Evolutionary conservation across 2,888 invertebrate genomes (phyloP), one percentile per base, ranked within the genome.

Genomic region (Scotopteryx bipunctaria): DNA sequence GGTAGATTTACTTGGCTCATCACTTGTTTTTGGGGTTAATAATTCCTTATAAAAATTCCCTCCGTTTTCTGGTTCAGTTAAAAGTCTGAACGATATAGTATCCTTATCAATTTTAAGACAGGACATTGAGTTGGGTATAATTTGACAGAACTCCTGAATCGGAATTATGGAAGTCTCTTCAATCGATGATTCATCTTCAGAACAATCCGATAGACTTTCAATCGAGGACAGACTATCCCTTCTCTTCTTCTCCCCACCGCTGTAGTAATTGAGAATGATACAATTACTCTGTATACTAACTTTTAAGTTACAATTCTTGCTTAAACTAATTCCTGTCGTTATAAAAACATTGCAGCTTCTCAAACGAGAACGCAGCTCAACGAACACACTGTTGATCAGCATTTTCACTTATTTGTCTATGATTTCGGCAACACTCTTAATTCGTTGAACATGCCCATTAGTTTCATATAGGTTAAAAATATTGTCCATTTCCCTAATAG

Each of bases 401-500:
- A 90, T 89, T 78, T 78, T 87, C 6, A 23, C 9, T 35, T 84
- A 83, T 70, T 83, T 82, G 73, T 83, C 81, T 57, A 79, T 80
- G 41, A 27, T 35, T 19, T 83, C 72, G 2, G 55, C 69, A 55
- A 76, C 73, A 32, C 15, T 64, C 66, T 84, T 86, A 56, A 83
- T 78, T 78, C 86, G 78, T 69, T 88, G 74, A 63, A 91, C 69
- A 72, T 89, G 71, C 52, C 93, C 93, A 61, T 92, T 90, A 6
- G 92, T 90, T 69, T 93, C 92, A 63, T 93, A 93, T 47, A 93
- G 89, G 31, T 92, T 89, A 67, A 93, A 95, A 14, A 98, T 85
- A 35, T 92, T 92, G 71, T 96, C 95, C 73, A 93, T 94, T 78
- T 97, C 95, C 55, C 93, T 92, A 9, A 97, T 89, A 16, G 94